Percentiles rank a stretch among this genome's conserved stretches.
These are phyloP conservation scores for Pachliopta kotzebuea DNA, from an alignment of 2,888 invertebrate genomes.

Conservation along the genomic window DNA sequence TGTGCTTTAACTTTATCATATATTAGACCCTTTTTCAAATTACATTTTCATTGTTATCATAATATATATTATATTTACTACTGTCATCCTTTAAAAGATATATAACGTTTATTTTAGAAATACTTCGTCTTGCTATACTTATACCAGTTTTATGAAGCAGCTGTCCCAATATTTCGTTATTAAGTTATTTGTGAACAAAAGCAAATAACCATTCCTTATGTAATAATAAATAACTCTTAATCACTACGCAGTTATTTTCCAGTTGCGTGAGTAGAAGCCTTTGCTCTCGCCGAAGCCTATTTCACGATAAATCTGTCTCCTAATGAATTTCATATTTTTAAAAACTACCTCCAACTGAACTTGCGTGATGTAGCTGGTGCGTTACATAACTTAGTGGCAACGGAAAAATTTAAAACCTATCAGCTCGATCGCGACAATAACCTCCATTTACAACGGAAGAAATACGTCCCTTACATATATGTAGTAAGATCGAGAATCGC, in stretches of 20 bases:
- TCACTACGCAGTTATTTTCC: conserved; percentile 33
- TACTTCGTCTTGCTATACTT: too few species aligned
- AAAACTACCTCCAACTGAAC: conserved; percentile 31
- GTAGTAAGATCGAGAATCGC: neutral
- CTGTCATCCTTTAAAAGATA: too few species aligned
- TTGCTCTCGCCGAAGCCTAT: conserved; percentile 40
- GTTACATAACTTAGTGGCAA: conserved; percentile 49
- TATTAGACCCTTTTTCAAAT: too few species aligned
- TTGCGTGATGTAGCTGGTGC: conserved; percentile 50
- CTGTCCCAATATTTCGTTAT: too few species aligned
- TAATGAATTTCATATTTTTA: conserved; percentile 50
- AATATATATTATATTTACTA: too few species aligned
- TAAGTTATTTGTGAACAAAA: neutral
- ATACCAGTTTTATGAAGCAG: too few species aligned
- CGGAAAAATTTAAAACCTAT: conserved; percentile 47
- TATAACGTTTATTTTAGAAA: too few species aligned
- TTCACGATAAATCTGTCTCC: conserved; percentile 39
- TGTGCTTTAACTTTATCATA: too few species aligned
- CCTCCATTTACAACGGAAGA: conserved; percentile 37
- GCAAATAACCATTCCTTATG: neutral
- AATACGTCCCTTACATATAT: conserved; percentile 38
- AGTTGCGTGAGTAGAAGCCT: conserved; percentile 48
- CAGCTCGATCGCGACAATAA: conserved; percentile 37
- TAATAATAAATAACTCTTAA: conserved; percentile 17
- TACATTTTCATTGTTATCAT: too few species aligned